Evolutionary conservation across 2,888 invertebrate species (phyloP).

Genomic region (Dioctria linearis): DNA sequence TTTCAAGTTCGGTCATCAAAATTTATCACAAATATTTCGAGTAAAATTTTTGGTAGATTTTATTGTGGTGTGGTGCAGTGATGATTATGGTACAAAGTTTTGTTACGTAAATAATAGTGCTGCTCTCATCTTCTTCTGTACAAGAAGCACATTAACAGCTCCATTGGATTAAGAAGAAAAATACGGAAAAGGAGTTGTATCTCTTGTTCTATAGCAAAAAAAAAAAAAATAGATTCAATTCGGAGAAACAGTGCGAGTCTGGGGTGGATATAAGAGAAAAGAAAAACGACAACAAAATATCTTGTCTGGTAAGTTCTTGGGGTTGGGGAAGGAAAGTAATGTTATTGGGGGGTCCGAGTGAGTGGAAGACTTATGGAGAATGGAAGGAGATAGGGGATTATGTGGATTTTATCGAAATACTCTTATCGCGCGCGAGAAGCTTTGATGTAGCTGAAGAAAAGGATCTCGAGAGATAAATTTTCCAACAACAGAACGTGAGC

Average conservation of each 20-base stretch:
- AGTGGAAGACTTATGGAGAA: background rate
- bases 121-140: background rate
- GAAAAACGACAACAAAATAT: constrained; percentile 27
- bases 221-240: constrained; percentile 23
- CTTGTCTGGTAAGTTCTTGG: constrained; percentile 40
- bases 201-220: background rate
- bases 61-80: constrained; percentile 19
- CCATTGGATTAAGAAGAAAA: constrained; percentile 38
- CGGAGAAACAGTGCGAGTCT: background rate
- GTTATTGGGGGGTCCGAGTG: background rate
- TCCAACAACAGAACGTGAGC: constrained; percentile 43
- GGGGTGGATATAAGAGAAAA: background rate
- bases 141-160: constrained; percentile 35
- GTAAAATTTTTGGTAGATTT: background rate
- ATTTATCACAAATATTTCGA: background rate
- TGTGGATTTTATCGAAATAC: constrained; percentile 30
- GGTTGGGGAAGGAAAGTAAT: constrained; percentile 18
- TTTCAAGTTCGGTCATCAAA: background rate
- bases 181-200: constrained; percentile 22
- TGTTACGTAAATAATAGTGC: constrained; percentile 47
- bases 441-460: constrained; percentile 45
- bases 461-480: constrained; percentile 42
- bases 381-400: background rate
- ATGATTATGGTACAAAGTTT: background rate
- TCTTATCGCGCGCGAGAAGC: constrained; percentile 10